Evolutionary conservation across 1,140 invertebrate genomes (phyloP).

Genomic region (Trinorchestia longiramus): DNA sequence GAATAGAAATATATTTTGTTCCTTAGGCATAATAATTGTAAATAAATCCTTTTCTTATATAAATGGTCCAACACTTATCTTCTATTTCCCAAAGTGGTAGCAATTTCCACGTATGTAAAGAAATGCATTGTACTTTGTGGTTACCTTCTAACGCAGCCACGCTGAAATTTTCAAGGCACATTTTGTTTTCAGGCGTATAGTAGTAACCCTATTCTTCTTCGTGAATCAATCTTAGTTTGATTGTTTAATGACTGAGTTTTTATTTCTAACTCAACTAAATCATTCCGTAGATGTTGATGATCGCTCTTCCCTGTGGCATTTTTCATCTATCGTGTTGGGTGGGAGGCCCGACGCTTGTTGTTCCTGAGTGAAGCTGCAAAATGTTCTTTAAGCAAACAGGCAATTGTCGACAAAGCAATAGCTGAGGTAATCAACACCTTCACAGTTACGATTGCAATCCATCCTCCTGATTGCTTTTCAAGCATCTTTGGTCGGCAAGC

Average conservation of each 20-base stretch:
- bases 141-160: background rate
- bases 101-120: no score
- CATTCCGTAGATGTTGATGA: background rate
- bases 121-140: background rate
- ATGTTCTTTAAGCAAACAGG: background rate
- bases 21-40: background rate
- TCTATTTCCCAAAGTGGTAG: background rate
- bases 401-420: background rate
- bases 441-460: conserved; percentile 3
- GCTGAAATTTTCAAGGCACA: background rate
- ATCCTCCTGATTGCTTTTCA: background rate
- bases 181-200: background rate
- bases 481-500: background rate
- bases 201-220: background rate
- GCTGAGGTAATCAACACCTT: background rate
- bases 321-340: background rate
- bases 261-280: no score
- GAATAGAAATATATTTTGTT: background rate
- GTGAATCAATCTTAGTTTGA: background rate
- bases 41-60: background rate
- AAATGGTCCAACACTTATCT: background rate
- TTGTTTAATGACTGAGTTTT: no score
- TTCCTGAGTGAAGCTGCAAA: background rate
- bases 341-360: background rate
- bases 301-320: background rate